Evolutionary conservation across 2,797 vertebrate species (phyloP).

Genomic region (Lacerta viridis): DNA sequence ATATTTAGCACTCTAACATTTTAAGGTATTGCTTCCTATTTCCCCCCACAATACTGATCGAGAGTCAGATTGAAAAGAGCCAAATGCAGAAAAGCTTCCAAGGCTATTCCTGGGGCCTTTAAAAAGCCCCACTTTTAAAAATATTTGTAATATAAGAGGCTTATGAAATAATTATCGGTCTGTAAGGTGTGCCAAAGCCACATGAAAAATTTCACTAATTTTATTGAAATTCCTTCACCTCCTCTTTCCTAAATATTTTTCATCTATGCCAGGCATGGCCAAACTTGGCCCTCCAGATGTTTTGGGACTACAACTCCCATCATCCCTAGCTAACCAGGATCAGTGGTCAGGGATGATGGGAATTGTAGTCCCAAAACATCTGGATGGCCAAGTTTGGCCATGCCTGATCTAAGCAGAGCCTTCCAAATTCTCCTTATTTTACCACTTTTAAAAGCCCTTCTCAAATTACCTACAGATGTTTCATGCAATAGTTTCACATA

Average conservation of each 20-base stretch:
- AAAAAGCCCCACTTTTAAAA: not conserved
- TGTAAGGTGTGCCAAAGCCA: not conserved
- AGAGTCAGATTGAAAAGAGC: not conserved
- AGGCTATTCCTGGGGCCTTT: not conserved
- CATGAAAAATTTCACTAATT: not conserved
- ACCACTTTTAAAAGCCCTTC: not conserved
- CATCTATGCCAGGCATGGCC: not conserved
- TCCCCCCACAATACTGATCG: not conserved
- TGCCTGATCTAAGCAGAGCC: too few species aligned
- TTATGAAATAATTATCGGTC: not conserved
- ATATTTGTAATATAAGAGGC: not conserved
- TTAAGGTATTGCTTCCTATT: not conserved
- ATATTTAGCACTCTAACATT: conserved; percentile 14
- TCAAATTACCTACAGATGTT: not conserved
- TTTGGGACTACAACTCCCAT: too few species aligned
- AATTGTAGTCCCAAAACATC: too few species aligned
- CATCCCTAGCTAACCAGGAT: too few species aligned
- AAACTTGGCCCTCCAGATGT: too few species aligned
- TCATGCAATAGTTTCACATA: not conserved
- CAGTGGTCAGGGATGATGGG: too few species aligned
- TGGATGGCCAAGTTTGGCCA: too few species aligned
- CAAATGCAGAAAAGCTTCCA: not conserved
- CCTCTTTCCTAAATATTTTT: not conserved
- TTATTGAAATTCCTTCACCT: not conserved
- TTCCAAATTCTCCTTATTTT: not conserved